Evolutionary conservation across 2,797 vertebrate genomes (phyloP).

Genomic region (Silurus aristotelis): DNA sequence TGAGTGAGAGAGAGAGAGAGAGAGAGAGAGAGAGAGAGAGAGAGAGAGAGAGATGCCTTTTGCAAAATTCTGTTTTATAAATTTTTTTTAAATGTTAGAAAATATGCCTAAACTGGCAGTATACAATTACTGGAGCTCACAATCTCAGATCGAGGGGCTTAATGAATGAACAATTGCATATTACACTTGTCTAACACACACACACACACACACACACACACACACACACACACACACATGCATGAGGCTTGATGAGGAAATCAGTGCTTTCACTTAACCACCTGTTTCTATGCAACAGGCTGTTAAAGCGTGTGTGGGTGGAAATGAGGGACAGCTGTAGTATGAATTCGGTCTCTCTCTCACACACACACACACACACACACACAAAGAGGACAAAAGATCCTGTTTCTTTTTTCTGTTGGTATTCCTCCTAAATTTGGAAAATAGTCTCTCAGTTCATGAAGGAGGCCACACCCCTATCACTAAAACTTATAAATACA

Average conservation of each 20-base stretch:
- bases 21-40: no score
- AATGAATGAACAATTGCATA: conserved; percentile 7
- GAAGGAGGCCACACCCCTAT: background rate
- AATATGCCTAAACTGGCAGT: background rate
- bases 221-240: background rate
- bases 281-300: conserved; percentile 64
- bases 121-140: background rate
- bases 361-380: conserved; percentile 14
- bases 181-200: background rate
- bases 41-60: no score
- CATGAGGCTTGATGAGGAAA: conserved; percentile 15
- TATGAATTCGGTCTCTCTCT: background rate
- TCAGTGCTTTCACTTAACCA: conserved; percentile 37
- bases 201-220: background rate
- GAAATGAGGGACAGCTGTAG: conserved; percentile 31
- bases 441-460: background rate
- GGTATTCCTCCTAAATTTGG: background rate
- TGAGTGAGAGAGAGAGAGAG: no score
- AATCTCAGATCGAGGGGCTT: background rate
- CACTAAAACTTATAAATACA: background rate
- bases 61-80: no score
- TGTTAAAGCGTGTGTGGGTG: conserved; percentile 32
- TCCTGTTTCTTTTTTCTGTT: background rate
- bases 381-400: background rate
- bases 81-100: background rate